Evolutionary conservation across 2,113 vertebrate genomes (phyloP).

Genomic region (Rhinichthys klamathensis): DNA sequence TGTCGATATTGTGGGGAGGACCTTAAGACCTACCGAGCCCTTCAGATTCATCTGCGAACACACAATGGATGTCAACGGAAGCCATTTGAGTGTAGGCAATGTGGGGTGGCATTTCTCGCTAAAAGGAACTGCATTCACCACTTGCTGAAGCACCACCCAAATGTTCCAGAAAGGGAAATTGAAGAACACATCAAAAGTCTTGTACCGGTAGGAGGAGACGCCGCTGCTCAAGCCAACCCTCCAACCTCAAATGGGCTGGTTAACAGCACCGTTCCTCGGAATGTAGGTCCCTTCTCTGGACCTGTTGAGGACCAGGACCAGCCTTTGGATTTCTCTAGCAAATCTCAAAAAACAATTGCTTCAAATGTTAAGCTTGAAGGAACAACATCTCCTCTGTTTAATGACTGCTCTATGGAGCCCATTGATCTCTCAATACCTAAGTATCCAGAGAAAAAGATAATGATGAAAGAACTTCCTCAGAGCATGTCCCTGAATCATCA

Average conservation of each 20-base stretch:
- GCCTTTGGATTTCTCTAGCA: slow-evolving; percentile 93
- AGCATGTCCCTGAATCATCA: background rate
- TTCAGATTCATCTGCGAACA: slow-evolving; percentile 92
- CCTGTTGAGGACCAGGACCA: slow-evolving; percentile 80
- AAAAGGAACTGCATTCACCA: slow-evolving; percentile 97
- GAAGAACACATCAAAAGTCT: slow-evolving; percentile 87
- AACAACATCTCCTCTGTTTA: slow-evolving; percentile 67
- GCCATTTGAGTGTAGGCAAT: slow-evolving; percentile 91
- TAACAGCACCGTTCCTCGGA: slow-evolving; percentile 77
- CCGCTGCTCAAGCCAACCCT: slow-evolving; percentile 53
- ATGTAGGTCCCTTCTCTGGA: slow-evolving; percentile 65
- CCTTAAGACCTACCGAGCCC: slow-evolving; percentile 88
- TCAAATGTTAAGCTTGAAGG: slow-evolving; percentile 84
- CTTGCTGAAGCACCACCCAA: slow-evolving; percentile 92
- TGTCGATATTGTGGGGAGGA: slow-evolving; percentile 92
- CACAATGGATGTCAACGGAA: slow-evolving; percentile 92
- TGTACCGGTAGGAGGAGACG: slow-evolving; percentile 65
- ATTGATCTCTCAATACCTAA: slow-evolving; percentile 95
- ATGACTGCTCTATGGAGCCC: slow-evolving; percentile 85
- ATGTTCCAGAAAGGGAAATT: slow-evolving; percentile 91
- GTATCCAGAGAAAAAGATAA: slow-evolving; percentile 77
- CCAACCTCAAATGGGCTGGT: slow-evolving; percentile 73
- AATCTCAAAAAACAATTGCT: slow-evolving; percentile 68
- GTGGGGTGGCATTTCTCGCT: slow-evolving; percentile 88
- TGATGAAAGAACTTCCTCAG: slow-evolving; percentile 51